Evolutionary conservation across 2,113 vertebrate species (phyloP), one percentile per base, ranked within the genome.

Genomic region (Scopus umbretta): DNA sequence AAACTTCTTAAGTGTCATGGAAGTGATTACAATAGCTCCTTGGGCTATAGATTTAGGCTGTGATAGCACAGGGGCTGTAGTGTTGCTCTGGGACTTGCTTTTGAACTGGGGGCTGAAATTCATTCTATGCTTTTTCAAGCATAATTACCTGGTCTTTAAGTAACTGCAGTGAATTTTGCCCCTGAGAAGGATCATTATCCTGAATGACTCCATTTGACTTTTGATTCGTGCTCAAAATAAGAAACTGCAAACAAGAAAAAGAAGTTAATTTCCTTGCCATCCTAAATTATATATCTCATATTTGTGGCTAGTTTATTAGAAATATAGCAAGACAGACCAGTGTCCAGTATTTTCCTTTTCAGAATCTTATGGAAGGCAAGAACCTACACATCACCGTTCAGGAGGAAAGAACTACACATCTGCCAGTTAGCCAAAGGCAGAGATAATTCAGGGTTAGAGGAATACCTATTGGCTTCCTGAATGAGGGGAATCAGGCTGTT

Each of bases 151-250:
- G 78, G 70, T 91, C 66, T 91, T 95, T 96, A 95, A 94, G 73
- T 87, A 94, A 94, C 73, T 82, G 42, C 58, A 82, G 76, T 79
- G 91, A 96, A 91, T 97, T 96, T 96, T 96, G 87, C 93, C 87
- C 84, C 66, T 95, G 91, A 94, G 93, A 91, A 95, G 74, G 30
- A 88, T 94, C 92, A 90, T 93, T 96, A 94, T 82, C 74, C 58
- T 95, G 74, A 93, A 95, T 82, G 49, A 90, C 71, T 88, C 66
- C 30, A 56, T 91, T 81, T 93, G 93, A 93, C 81, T 95, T 95
- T 86, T 90, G 81, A 90, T 96, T 90, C 16, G 0, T 88, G 80
- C 79, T 94, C 58, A 88, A 92, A 86, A 45, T 83, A 80, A 72
- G 62, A 95, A 95, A 91, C 13, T 85, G 66, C 53, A 96, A 92